Conservation (phyloP, 1,140 invertebrate species). For the Drosophila pruinosa region DNA sequence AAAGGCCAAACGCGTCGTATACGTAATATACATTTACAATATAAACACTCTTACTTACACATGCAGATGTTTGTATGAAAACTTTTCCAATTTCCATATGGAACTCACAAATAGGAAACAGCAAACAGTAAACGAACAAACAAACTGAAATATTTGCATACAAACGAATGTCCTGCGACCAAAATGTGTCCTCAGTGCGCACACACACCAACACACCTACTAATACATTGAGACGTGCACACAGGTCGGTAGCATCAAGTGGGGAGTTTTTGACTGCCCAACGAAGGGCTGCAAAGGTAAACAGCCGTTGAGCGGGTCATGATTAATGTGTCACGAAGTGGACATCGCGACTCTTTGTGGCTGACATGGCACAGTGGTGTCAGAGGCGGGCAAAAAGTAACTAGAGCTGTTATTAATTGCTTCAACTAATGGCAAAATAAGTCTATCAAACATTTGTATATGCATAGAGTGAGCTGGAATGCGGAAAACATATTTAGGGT, state of each 20-base stretch:
- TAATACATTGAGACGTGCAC: neutral
- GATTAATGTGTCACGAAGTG: conserved; percentile 78
- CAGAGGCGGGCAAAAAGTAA: neutral
- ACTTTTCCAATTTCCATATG: conserved; percentile 77
- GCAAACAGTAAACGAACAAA: conserved; percentile 53
- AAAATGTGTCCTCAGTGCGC: conserved; percentile 5
- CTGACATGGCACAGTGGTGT: conserved; percentile 55
- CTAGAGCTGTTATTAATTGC: neutral
- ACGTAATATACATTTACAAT: conserved; percentile 3
- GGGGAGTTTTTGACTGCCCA: conserved; percentile 7
- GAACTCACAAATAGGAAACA: conserved; percentile 63
- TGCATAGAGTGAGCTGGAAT: no score
- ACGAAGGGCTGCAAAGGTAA: conserved; percentile 55
- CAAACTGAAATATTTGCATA: conserved; percentile 70
- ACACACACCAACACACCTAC: neutral
- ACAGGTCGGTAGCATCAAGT: neutral
- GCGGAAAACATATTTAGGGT: neutral
- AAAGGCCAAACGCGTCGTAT: conserved; percentile 58
- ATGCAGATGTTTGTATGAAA: conserved; percentile 14
- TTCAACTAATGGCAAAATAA: neutral
- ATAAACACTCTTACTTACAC: neutral
- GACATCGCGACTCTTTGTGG: conserved; percentile 31
- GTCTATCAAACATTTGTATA: neutral
- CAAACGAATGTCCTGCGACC: conserved; percentile 60
- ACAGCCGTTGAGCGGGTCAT: conserved; percentile 76